Percentiles rank a stretch among this genome's conserved stretches.
Conservation (phyloP, 2,797 vertebrate species). For the Peromyscus aztecus region DNA sequence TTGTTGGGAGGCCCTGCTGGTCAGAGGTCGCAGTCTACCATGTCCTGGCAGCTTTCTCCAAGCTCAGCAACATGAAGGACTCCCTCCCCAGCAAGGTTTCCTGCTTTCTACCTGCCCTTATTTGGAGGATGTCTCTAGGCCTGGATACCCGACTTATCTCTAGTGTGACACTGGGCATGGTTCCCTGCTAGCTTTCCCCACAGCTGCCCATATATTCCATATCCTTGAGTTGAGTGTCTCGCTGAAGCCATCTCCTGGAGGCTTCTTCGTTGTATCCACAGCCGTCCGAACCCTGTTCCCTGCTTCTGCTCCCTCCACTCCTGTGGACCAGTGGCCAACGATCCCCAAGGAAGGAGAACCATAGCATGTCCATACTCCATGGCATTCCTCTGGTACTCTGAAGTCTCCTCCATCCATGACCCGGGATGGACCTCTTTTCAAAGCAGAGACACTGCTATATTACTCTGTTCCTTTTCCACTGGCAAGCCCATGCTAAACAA, state of each 20-base stretch:
- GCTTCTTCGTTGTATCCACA: not conserved
- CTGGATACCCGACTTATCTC: not conserved
- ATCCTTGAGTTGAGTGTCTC: not conserved
- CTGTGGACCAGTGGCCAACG: no score
- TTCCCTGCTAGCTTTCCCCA: not conserved
- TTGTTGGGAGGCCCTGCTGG: not conserved
- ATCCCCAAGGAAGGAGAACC: not conserved
- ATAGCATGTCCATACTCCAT: not conserved
- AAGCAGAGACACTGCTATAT: not conserved
- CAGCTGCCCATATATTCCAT: not conserved
- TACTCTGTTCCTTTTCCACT: not conserved
- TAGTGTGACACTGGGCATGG: not conserved
- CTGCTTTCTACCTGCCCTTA: not conserved
- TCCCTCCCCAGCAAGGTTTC: not conserved
- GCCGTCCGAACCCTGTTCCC: not conserved
- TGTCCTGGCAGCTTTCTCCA: not conserved
- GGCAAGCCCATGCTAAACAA: not conserved
- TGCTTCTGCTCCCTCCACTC: not conserved
- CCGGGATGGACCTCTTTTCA: not conserved
- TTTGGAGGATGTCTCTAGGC: not conserved
- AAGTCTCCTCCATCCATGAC: not conserved
- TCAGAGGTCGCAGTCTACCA: not conserved
- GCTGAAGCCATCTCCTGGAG: not conserved
- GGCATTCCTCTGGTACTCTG: not conserved
- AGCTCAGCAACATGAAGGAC: not conserved